phyloP scores from a whole-genome alignment of 2,113 vertebrate genomes.

The Apeltes quadracus region DNA sequence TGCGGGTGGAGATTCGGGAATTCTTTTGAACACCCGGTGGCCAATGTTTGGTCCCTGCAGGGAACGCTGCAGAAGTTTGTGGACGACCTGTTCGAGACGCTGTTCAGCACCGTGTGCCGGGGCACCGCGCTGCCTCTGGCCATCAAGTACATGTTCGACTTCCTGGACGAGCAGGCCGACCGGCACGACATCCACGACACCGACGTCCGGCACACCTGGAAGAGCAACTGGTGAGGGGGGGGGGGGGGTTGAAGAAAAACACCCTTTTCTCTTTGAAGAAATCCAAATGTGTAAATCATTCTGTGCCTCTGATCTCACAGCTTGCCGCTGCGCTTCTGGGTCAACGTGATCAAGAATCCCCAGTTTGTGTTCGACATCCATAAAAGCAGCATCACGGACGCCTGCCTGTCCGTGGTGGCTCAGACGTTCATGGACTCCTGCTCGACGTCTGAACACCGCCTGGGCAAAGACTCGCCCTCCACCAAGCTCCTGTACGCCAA shows the following conservation, averaged over 20 bases:
- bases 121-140: conserved; percentile 92
- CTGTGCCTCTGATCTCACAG: conserved; percentile 63
- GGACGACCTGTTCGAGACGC: conserved; percentile 94
- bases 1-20: neutral
- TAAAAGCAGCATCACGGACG: conserved; percentile 94
- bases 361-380: conserved; percentile 98
- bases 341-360: conserved; percentile 96
- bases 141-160: conserved; percentile 98
- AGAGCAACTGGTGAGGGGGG: conserved; percentile 93
- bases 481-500: conserved; percentile 96
- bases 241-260: no score
- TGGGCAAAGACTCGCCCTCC: conserved; percentile 94
- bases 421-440: conserved; percentile 98
- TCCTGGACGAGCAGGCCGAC: conserved; percentile 95
- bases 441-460: conserved; percentile 92
- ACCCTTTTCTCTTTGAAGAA: no score
- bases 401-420: conserved; percentile 94
- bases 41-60: conserved; percentile 76
- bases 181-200: conserved; percentile 91
- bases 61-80: conserved; percentile 98
- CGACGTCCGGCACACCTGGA: conserved; percentile 95
- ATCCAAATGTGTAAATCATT: neutral
- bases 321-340: conserved; percentile 94
- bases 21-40: neutral
- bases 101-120: conserved; percentile 95